Percentiles rank a stretch among this genome's conserved stretches.
These are phyloP conservation scores for Astatoreochromis straeleni DNA, from an alignment of 2,113 vertebrate genomes.

Conservation along the genomic window DNA sequence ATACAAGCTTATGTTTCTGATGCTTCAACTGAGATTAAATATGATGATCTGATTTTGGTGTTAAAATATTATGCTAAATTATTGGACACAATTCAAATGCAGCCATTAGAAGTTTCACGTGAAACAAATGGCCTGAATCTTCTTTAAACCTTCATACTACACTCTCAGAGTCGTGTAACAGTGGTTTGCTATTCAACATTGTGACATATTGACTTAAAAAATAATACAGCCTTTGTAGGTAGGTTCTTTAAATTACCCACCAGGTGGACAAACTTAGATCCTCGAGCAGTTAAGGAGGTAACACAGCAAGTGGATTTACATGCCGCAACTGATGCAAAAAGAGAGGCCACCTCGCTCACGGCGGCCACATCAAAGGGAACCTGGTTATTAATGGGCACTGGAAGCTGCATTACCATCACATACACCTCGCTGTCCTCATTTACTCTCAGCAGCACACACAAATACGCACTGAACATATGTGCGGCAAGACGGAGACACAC, in stretches of 20 bases:
- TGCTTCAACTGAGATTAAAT: not conserved
- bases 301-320: conserved; percentile 60
- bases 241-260: conserved; percentile 13
- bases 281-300: conserved; percentile 69
- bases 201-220: not conserved
- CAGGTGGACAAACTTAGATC: conserved; percentile 50
- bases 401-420: conserved; percentile 55
- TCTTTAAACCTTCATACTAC: not conserved
- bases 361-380: conserved; percentile 69
- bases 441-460: conserved; percentile 30
- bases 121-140: not conserved
- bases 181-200: not conserved
- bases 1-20: not conserved
- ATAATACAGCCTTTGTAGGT: not conserved
- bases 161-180: not conserved
- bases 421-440: conserved; percentile 19
- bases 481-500: not conserved
- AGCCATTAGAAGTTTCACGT: not conserved
- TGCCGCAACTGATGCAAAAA: conserved; percentile 53
- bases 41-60: not conserved
- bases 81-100: not conserved
- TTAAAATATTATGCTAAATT: not conserved
- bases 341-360: conserved; percentile 44
- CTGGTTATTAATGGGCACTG: conserved; percentile 57
- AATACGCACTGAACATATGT: not conserved